Conservation (phyloP, 2,888 invertebrate genomes). For the Diarsia dahlii region DNA sequence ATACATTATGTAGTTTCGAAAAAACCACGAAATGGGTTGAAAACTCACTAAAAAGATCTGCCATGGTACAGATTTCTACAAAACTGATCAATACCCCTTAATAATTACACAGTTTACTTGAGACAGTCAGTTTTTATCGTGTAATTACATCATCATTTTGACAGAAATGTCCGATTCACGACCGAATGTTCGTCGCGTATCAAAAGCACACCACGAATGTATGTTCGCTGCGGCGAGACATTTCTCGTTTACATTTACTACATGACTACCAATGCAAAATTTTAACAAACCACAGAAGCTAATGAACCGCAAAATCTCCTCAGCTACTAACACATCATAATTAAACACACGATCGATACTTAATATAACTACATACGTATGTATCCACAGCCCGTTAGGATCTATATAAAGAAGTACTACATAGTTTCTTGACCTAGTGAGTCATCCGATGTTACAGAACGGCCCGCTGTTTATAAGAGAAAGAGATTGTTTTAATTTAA, state of each 20-base stretch:
- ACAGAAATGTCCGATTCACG: background rate
- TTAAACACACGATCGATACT: conserved; percentile 42
- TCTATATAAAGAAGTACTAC: conserved; percentile 75
- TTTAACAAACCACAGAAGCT: conserved; percentile 10
- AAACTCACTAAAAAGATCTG: no score
- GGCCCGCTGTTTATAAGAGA: conserved; percentile 59
- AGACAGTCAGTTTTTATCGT: background rate
- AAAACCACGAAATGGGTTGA: background rate
- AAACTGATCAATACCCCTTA: no score
- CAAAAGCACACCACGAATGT: background rate
- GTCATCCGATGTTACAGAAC: conserved; percentile 66
- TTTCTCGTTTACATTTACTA: background rate
- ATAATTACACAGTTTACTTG: background rate
- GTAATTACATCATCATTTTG: background rate
- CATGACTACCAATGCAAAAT: background rate
- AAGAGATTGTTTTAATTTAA: conserved; percentile 34
- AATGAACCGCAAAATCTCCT: conserved; percentile 10
- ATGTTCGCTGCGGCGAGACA: background rate
- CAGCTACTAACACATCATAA: conserved; percentile 35
- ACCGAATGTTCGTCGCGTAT: background rate
- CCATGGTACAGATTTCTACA: no score
- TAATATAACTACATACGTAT: conserved; percentile 34
- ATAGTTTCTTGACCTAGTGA: conserved; percentile 78
- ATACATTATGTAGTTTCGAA: no score
- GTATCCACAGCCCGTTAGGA: conserved; percentile 56